Percentiles rank a stretch among this genome's conserved stretches.
Evolutionary conservation across 2,797 vertebrate species (phyloP).

Genomic region (Brachymystax lenok): DNA sequence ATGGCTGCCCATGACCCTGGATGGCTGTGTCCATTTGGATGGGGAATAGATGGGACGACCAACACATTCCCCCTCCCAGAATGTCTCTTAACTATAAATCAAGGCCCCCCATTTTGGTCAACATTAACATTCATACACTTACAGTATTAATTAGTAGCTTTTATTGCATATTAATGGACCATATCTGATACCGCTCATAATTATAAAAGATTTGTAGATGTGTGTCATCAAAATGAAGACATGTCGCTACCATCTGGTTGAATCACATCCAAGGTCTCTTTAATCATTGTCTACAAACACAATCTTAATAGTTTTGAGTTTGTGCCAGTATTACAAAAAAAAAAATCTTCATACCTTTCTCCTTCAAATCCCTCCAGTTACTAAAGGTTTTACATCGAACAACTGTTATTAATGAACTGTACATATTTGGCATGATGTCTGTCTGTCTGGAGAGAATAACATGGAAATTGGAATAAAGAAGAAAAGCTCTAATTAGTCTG

Average conservation of each 20-base stretch:
- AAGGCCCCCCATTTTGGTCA: not conserved
- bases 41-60: not conserved
- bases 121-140: not conserved
- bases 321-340: not conserved
- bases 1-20: slow-evolving; percentile 63
- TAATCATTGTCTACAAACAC: not conserved
- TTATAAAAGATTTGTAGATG: not conserved
- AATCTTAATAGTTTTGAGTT: not conserved
- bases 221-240: not conserved
- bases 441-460: slow-evolving; percentile 72
- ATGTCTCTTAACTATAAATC: not conserved
- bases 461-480: slow-evolving; percentile 78
- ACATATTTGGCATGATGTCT: slow-evolving; percentile 29
- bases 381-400: slow-evolving; percentile 8
- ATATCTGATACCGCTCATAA: not conserved
- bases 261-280: not conserved
- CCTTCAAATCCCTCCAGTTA: not conserved
- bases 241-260: not conserved
- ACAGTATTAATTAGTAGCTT: not conserved
- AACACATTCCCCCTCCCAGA: not conserved
- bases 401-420: slow-evolving; percentile 20
- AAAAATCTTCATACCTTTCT: not conserved
- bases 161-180: not conserved
- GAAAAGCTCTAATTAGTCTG: slow-evolving; percentile 84
- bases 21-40: slow-evolving; percentile 55